phyloP scores from a whole-genome alignment of 2,113 vertebrate species.

The Mungos mungo region DNA sequence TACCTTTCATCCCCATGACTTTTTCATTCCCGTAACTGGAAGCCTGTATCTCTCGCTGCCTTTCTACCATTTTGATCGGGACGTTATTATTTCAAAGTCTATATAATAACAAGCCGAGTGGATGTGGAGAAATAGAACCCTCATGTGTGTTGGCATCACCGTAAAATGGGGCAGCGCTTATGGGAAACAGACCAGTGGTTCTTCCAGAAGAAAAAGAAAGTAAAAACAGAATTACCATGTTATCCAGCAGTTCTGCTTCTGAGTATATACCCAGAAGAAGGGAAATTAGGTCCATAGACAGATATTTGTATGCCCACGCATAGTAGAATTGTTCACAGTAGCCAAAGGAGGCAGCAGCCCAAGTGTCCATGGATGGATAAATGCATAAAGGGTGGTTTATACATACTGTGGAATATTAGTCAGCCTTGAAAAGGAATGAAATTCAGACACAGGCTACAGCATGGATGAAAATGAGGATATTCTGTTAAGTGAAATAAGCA shows the following conservation, averaged over 20 bases:
- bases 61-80: background rate
- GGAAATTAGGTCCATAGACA: background rate
- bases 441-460: too few species aligned
- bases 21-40: background rate
- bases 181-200: background rate
- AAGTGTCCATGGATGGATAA: background rate
- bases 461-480: background rate
- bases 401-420: background rate
- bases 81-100: background rate
- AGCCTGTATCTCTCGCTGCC: background rate
- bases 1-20: background rate
- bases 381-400: too few species aligned
- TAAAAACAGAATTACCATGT: background rate
- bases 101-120: background rate
- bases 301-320: background rate
- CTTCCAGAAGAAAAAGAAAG: background rate
- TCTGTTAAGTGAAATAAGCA: background rate
- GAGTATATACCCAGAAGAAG: background rate
- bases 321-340: background rate
- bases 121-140: background rate
- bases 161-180: background rate
- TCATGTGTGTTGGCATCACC: background rate
- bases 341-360: background rate
- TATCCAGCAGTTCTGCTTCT: background rate
- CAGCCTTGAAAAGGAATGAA: background rate